Conservation (phyloP, 2,113 vertebrate genomes). For the Herpetotheres cachinnans region DNA sequence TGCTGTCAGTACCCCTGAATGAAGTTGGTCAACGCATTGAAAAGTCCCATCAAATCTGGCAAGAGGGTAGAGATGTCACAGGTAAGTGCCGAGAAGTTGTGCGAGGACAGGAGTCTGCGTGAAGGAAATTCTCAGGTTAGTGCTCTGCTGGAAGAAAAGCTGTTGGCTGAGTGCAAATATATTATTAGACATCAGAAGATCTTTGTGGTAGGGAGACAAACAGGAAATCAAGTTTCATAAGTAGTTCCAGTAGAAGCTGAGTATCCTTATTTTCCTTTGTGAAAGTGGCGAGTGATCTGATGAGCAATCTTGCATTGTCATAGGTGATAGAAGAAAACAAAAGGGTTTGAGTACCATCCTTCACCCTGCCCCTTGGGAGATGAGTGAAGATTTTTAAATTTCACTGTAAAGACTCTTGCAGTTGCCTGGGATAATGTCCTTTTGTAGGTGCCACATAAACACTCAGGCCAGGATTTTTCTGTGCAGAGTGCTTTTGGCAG, state of each 20-base stretch:
- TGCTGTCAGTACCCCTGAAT: accelerated
- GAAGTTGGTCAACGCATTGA: neutral
- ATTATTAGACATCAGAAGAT: neutral
- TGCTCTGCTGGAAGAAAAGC: neutral
- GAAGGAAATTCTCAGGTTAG: neutral
- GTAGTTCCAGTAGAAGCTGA: neutral
- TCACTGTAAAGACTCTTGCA: neutral
- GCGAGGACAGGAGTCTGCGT: neutral
- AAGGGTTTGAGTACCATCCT: neutral
- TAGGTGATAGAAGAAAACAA: neutral
- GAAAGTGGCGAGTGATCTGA: neutral
- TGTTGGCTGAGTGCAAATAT: neutral
- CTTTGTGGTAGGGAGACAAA: neutral
- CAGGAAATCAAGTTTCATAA: neutral
- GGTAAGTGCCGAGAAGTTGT: neutral
- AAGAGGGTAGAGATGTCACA: neutral
- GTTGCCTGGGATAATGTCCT: neutral
- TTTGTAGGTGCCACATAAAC: neutral
- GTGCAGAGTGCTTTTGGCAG: neutral
- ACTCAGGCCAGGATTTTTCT: neutral
- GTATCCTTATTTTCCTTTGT: neutral
- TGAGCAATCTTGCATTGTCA: neutral
- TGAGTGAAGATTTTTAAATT: neutral
- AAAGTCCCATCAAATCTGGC: neutral
- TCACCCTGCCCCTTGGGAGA: neutral